These are phyloP conservation scores for Trichonephila clavata DNA, from an alignment of 1,140 invertebrate genomes.

Conservation along the genomic window DNA sequence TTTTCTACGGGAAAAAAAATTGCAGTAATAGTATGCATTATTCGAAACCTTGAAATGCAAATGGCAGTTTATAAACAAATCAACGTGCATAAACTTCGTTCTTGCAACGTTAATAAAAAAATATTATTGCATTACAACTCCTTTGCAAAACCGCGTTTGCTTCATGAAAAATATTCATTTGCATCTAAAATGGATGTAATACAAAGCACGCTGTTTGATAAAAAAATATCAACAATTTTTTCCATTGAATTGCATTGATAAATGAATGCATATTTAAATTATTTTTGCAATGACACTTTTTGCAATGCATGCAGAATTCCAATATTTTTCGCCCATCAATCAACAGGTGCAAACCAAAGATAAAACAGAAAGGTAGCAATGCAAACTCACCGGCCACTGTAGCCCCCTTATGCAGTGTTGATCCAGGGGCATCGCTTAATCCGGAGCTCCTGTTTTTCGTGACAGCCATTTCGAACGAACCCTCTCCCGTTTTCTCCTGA, in stretches of 20 bases:
- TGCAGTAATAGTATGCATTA: background rate
- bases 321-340: background rate
- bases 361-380: background rate
- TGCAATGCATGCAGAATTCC: conserved; percentile 18
- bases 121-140: background rate
- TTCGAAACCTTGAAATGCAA: background rate
- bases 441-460: conserved; percentile 74
- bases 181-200: background rate
- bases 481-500: conserved; percentile 61
- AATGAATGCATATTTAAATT: background rate
- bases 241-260: background rate
- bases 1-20: background rate
- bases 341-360: conserved; percentile 20
- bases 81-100: background rate
- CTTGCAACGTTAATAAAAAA: background rate
- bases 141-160: background rate
- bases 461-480: conserved; percentile 65
- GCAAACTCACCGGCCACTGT: conserved; percentile 63
- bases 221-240: too few relatives aligned
- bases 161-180: background rate
- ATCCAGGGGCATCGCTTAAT: conserved; percentile 65
- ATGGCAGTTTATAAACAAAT: conserved; percentile 14
- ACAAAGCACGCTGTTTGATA: background rate
- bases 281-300: background rate
- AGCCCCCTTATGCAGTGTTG: conserved; percentile 61